Conservation (phyloP, 2,113 vertebrate species). For the Burhinus oedicnemus region DNA sequence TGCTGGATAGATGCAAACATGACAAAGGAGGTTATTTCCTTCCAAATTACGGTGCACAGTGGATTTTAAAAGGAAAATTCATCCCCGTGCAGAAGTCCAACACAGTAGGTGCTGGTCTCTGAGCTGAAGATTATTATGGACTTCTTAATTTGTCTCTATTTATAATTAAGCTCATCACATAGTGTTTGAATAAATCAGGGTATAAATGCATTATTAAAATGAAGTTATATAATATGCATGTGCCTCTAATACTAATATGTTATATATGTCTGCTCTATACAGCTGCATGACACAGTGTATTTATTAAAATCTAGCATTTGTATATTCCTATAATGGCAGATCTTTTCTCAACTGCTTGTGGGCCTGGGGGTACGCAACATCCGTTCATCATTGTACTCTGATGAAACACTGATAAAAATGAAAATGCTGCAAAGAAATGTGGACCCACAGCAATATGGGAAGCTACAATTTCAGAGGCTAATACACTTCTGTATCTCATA, state of each 20-base stretch:
- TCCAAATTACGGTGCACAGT: background rate
- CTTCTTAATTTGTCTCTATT: background rate
- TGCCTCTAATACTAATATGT: background rate
- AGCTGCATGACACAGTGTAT: background rate
- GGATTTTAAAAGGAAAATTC: background rate
- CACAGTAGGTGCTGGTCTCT: background rate
- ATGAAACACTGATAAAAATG: slow-evolving; percentile 59
- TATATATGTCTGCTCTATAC: background rate
- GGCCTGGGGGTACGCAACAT: background rate
- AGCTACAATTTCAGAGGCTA: slow-evolving; percentile 41
- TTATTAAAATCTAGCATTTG: slow-evolving; percentile 29
- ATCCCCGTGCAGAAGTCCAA: background rate
- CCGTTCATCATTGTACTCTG: slow-evolving; percentile 30
- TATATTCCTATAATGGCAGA: background rate
- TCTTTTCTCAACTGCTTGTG: slow-evolving; percentile 23
- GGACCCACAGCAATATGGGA: background rate
- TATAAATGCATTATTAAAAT: slow-evolving; percentile 6
- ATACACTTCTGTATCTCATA: slow-evolving; percentile 26
- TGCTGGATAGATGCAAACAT: background rate
- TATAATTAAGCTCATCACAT: background rate
- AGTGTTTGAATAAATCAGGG: background rate
- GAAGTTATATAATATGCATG: background rate
- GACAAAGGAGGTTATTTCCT: background rate
- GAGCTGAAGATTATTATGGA: background rate
- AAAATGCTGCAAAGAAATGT: slow-evolving; percentile 29